Conservation (phyloP, 1,140 invertebrate genomes). For the Leptinotarsa undecemlineata region DNA sequence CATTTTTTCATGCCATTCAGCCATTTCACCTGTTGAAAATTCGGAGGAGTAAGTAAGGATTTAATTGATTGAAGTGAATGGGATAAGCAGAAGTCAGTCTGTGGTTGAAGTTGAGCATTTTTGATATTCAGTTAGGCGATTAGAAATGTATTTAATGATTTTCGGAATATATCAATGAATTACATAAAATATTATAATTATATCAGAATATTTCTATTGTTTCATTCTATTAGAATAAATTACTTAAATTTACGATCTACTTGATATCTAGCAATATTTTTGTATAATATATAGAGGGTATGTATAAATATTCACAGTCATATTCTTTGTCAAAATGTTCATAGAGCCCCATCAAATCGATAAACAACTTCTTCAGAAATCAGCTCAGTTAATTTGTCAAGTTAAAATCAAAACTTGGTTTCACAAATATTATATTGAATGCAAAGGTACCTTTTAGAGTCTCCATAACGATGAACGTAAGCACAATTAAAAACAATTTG, state of each 20-base stretch:
- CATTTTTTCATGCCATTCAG: no score
- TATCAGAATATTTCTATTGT: neutral
- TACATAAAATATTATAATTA: neutral
- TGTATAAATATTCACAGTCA: constrained; percentile 54
- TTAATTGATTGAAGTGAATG: no score
- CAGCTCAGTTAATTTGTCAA: neutral
- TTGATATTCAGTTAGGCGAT: neutral
- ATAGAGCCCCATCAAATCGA: constrained; percentile 19
- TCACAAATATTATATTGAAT: neutral
- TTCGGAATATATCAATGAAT: neutral
- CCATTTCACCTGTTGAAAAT: no score
- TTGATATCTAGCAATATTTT: constrained; percentile 2
- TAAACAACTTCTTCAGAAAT: neutral
- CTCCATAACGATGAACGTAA: neutral
- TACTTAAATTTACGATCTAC: neutral
- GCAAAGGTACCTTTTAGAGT: neutral
- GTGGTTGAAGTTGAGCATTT: neutral
- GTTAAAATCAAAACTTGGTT: neutral
- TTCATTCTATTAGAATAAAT: neutral
- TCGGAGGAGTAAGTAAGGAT: no score
- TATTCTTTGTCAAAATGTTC: constrained; percentile 51
- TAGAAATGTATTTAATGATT: neutral
- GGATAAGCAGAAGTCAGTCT: no score
- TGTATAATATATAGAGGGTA: constrained; percentile 29
- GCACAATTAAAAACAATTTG: neutral